Percentiles rank a stretch among this genome's conserved stretches.
These are phyloP conservation scores for Chrysina gloriosa DNA, from an alignment of 2,888 invertebrate species.

Conservation along the genomic window DNA sequence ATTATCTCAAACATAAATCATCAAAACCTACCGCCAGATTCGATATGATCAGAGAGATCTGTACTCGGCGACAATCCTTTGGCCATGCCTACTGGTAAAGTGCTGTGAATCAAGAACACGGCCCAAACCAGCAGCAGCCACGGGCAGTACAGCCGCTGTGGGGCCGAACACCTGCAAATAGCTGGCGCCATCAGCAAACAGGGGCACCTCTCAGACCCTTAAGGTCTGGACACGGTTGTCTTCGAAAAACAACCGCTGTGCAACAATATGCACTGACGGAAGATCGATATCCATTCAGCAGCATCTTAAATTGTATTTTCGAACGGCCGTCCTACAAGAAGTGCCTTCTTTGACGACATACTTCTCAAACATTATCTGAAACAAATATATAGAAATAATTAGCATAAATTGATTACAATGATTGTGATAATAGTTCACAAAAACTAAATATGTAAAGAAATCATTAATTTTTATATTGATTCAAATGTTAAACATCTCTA, in stretches of 20 bases:
- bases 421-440: no score
- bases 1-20: no score
- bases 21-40: conserved; percentile 52
- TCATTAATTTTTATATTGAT: no score
- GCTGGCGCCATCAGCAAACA: conserved; percentile 32
- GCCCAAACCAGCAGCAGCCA: conserved; percentile 50
- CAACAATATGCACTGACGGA: conserved; percentile 12
- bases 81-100: conserved; percentile 30
- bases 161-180: conserved; percentile 48
- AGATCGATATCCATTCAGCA: background rate
- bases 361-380: conserved; percentile 37
- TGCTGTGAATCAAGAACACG: conserved; percentile 36
- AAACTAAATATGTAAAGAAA: no score
- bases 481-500: no score
- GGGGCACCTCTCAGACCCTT: conserved; percentile 8
- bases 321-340: background rate
- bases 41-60: conserved; percentile 44
- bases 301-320: conserved; percentile 14
- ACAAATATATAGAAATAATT: background rate
- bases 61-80: conserved; percentile 27
- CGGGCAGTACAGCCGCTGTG: conserved; percentile 54
- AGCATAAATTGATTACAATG: no score
- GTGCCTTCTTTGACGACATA: conserved; percentile 1
- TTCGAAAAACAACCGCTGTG: conserved; percentile 16
- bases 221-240: conserved; percentile 20